Percentiles rank a stretch among this genome's conserved stretches.
Evolutionary conservation across 2,888 invertebrate genomes (phyloP).

Genomic region (Proisotoma minuta): DNA sequence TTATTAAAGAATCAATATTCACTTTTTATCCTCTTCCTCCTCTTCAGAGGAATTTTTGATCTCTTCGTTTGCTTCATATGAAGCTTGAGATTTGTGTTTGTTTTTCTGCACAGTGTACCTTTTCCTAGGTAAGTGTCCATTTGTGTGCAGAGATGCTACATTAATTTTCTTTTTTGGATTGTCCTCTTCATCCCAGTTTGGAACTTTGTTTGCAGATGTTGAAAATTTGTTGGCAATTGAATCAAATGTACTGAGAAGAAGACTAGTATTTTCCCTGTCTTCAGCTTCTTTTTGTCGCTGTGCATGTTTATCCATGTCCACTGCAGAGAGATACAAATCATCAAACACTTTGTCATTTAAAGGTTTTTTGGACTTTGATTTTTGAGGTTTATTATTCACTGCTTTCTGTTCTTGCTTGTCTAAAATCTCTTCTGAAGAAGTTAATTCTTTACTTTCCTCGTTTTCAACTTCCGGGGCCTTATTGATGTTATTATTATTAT

Average conservation of each 20-base stretch:
- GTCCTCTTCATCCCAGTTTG: conserved; percentile 23
- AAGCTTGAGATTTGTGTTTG: conserved; percentile 13
- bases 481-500: not conserved
- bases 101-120: conserved; percentile 29
- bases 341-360: not conserved
- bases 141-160: not conserved
- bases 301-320: not conserved
- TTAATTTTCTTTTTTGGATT: conserved; percentile 12
- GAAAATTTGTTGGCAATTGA: conserved; percentile 16
- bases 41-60: conserved; percentile 27
- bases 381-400: not conserved
- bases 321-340: not conserved
- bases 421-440: conserved; percentile 24
- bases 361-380: not conserved
- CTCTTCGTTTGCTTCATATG: conserved; percentile 5
- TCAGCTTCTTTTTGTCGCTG: not conserved
- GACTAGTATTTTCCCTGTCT: conserved; percentile 8
- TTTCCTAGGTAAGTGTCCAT: conserved; percentile 6
- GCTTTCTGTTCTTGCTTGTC: conserved; percentile 3
- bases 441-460: conserved; percentile 23
- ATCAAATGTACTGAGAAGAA: conserved; percentile 14
- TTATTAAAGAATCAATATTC: not conserved
- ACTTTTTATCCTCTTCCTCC: conserved; percentile 26
- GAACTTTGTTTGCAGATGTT: conserved; percentile 16
- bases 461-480: not conserved